phyloP scores from a whole-genome alignment of 2,113 vertebrate genomes.

The Synodontis membranacea region DNA sequence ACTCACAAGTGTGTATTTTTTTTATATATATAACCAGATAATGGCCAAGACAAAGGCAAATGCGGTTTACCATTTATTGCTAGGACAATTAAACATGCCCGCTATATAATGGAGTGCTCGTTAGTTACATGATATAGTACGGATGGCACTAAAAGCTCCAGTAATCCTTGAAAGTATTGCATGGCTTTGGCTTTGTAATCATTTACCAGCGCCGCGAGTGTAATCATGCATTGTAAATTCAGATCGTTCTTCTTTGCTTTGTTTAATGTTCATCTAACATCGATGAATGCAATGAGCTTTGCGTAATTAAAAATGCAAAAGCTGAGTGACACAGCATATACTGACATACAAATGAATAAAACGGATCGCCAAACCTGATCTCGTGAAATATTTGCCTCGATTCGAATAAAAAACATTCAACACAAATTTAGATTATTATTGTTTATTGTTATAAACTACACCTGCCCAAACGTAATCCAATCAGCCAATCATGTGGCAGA shows the following conservation, averaged over 20 bases:
- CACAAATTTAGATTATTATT: neutral
- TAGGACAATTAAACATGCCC: constrained; percentile 23
- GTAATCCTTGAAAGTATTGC: neutral
- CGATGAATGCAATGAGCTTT: neutral
- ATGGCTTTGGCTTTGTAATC: neutral
- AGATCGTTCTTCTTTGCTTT: neutral
- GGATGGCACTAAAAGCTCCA: neutral
- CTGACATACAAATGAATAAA: neutral
- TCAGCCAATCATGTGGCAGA: neutral
- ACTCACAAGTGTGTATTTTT: constrained; percentile 17
- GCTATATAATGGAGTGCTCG: constrained; percentile 6
- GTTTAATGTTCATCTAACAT: neutral
- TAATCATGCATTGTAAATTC: neutral
- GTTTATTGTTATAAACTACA: neutral
- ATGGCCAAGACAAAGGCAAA: constrained; percentile 12
- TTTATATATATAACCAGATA: constrained; percentile 32
- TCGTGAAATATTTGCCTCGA: neutral
- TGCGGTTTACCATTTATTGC: constrained; percentile 14
- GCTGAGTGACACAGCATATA: neutral
- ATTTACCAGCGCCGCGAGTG: neutral
- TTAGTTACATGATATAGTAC: constrained; percentile 23
- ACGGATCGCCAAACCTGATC: neutral
- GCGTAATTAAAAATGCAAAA: constrained; percentile 1
- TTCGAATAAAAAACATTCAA: neutral
- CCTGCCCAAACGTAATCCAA: neutral